Conservation (phyloP, 2,888 invertebrate species). For the Nematopogon swammerdamellus region DNA sequence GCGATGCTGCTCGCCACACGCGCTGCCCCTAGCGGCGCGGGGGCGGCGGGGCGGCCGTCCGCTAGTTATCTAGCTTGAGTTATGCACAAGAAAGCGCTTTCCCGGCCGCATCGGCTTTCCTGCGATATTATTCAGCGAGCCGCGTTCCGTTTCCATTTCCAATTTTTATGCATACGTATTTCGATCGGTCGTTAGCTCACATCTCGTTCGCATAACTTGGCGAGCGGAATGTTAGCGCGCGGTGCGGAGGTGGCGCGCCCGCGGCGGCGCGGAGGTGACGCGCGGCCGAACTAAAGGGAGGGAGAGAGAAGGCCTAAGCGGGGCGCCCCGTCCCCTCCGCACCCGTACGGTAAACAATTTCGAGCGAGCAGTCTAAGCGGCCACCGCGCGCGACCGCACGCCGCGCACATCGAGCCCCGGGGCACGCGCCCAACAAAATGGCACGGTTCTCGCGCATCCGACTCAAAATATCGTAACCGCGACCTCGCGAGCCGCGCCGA, state of each 20-base stretch:
- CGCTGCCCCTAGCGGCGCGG: no score
- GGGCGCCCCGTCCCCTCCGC: neutral
- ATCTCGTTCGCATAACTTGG: no score
- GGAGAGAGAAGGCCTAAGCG: neutral
- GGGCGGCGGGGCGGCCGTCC: no score
- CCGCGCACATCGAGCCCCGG: neutral
- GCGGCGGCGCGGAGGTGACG: neutral
- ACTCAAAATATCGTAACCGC: neutral
- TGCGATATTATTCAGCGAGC: no score
- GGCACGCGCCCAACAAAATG: neutral
- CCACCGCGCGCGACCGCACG: conserved; percentile 34
- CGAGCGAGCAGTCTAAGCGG: conserved; percentile 36
- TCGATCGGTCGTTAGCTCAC: no score
- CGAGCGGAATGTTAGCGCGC: no score
- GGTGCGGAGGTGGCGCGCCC: neutral
- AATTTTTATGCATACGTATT: no score
- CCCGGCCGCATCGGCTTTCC: no score
- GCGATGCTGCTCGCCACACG: no score
- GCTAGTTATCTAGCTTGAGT: no score
- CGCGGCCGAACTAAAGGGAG: neutral
- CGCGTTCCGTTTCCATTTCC: no score
- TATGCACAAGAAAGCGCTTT: no score
- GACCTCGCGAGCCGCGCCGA: neutral
- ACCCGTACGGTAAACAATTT: conserved; percentile 38
- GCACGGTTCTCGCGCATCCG: neutral